Conservation (phyloP, 1,140 invertebrate species). For the Drosophila nasuta region DNA sequence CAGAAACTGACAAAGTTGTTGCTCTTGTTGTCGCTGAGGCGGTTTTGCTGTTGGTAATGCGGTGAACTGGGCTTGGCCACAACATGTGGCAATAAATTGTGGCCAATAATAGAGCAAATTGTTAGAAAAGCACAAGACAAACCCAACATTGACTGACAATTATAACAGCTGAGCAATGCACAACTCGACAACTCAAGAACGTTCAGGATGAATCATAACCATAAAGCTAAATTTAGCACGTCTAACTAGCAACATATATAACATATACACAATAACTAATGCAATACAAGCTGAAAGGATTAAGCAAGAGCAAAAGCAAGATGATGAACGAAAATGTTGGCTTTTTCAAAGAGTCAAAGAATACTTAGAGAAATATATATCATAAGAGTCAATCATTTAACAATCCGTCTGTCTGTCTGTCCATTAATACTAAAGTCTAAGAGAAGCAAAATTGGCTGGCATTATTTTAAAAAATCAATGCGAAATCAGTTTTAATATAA, state of each 20-base stretch:
- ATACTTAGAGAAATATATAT: too few species aligned
- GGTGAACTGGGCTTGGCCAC: conserved; percentile 43
- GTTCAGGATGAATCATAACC: neutral
- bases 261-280: neutral
- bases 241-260: neutral
- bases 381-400: too few species aligned
- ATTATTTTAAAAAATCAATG: too few species aligned
- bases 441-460: too few species aligned
- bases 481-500: too few species aligned
- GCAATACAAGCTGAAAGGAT: neutral
- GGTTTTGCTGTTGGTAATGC: conserved; percentile 3
- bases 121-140: conserved; percentile 16
- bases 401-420: too few species aligned
- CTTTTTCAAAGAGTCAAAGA: too few species aligned
- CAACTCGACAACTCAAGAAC: neutral
- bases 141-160: conserved; percentile 12
- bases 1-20: neutral
- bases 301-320: too few species aligned
- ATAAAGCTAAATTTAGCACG: neutral
- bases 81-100: conserved; percentile 49
- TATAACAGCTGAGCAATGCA: neutral
- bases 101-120: conserved; percentile 44
- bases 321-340: too few species aligned
- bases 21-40: neutral
- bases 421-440: too few species aligned